A percentile compares a stretch with the other conserved stretches of the same genome.
Evolutionary conservation across 2,888 invertebrate genomes (phyloP).

Genomic region (Hemithea aestivaria): DNA sequence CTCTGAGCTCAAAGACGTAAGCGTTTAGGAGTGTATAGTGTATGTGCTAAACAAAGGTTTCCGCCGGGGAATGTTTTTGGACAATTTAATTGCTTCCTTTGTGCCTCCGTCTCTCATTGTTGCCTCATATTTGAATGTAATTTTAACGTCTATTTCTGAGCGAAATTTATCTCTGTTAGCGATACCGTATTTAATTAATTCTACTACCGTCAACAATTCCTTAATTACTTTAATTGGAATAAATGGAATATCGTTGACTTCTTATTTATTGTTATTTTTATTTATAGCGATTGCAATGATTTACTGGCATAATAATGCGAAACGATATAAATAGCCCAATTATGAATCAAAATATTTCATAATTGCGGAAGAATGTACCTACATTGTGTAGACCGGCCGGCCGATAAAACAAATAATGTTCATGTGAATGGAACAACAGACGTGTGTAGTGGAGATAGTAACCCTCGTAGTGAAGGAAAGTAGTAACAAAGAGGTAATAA

Average conservation of each 20-base stretch:
- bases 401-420: background rate
- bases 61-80: conserved; percentile 39
- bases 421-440: conserved; percentile 7
- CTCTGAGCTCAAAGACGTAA: conserved; percentile 39
- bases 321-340: too few relatives aligned
- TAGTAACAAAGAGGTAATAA: conserved; percentile 25
- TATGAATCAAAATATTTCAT: too few relatives aligned
- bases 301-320: too few relatives aligned
- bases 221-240: conserved; percentile 18
- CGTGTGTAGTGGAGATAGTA: conserved; percentile 7
- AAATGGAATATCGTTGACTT: conserved; percentile 13
- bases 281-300: conserved; percentile 6
- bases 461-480: conserved; percentile 10
- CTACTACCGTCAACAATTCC: conserved; percentile 13
- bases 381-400: too few relatives aligned
- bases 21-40: conserved; percentile 23
- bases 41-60: conserved; percentile 38
- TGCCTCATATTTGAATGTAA: conserved; percentile 19
- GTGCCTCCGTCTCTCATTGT: conserved; percentile 30
- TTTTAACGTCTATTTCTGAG: conserved; percentile 19
- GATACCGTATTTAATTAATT: conserved; percentile 19
- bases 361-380: too few relatives aligned
- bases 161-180: conserved; percentile 18
- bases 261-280: conserved; percentile 10
- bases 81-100: conserved; percentile 47